Evolutionary conservation across 2,888 invertebrate genomes (phyloP), one percentile per base, ranked within the genome.

Genomic region (Chymomyza caudatula): DNA sequence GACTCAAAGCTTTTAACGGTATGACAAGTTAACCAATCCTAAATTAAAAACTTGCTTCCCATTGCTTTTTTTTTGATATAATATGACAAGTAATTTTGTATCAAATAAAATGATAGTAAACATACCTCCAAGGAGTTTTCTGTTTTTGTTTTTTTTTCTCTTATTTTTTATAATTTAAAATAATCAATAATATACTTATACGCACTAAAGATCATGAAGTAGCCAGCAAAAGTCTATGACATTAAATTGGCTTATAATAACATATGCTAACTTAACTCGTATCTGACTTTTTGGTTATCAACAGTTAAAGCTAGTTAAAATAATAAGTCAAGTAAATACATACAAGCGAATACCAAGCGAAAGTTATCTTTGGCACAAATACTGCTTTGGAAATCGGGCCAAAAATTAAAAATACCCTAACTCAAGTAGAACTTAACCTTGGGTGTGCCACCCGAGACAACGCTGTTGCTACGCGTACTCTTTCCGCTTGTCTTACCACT

Each of bases 391-490:
- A 17, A 17, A 17, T 4, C 15, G 17, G 44, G 44, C 17, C 44
- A 47, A 17, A 15, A 47, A 6, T 11, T 47, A 53, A 25, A 23
- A 58, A 58, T 23, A 58, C 13, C 51, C 20, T 51, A 83, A 49
- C 67, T 81, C 63, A 89, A 70, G 76, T 89, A 89, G 79, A 90
- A 89, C 71, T 88, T 89, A 61, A 89, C 89, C 80, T 89, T 88
- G 19, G 88, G 87, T 69, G 83, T 76, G 43, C 74, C 62, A 60
- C 63, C 75, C 59, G 79, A 78, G 13, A 81, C 76, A 63, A 81
- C 74, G 71, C 78, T 76, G 72, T 76, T 87, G 78, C 84, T 83
- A 61, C 87, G 87, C 17, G 73, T 82, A 64, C 77, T 86, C 69
- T 87, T 88, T 67, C 88, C 78, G 63, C 85, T 85, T 49, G 20